Conservation (phyloP, 2,797 vertebrate species). For the Perodicticus potto region DNA sequence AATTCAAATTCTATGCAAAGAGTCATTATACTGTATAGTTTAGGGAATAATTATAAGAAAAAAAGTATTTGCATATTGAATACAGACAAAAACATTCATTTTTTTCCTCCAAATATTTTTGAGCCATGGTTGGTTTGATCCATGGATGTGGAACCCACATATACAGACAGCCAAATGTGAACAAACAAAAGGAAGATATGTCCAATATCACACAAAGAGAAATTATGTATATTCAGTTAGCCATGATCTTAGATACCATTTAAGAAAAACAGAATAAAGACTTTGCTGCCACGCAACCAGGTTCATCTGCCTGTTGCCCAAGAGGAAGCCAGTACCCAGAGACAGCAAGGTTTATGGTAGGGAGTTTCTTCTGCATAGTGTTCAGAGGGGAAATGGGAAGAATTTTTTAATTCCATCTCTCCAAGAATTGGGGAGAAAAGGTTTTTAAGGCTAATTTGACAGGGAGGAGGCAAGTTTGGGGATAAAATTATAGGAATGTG, state of each 20-base stretch:
- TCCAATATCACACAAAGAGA: neutral
- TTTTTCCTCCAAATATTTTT: neutral
- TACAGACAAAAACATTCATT: neutral
- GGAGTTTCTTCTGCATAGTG: no score
- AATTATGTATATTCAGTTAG: neutral
- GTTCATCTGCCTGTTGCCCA: no score
- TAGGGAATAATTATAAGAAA: neutral
- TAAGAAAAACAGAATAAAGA: neutral
- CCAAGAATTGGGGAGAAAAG: no score
- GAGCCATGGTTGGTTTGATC: neutral
- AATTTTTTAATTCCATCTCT: no score
- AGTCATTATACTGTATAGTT: neutral
- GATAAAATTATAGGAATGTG: no score
- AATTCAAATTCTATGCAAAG: neutral
- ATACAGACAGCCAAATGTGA: neutral
- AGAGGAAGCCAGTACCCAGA: no score
- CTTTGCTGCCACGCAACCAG: neutral
- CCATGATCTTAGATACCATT: neutral
- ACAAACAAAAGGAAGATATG: neutral
- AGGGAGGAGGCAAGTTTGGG: no score
- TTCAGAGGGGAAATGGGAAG: no score
- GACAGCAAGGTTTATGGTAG: no score
- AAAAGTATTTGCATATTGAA: neutral
- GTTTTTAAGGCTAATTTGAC: no score
- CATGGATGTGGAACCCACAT: neutral